Base-by-base conservation (phyloP, 2,113 vertebrate species). In the Plestiodon gilberti region DNA sequence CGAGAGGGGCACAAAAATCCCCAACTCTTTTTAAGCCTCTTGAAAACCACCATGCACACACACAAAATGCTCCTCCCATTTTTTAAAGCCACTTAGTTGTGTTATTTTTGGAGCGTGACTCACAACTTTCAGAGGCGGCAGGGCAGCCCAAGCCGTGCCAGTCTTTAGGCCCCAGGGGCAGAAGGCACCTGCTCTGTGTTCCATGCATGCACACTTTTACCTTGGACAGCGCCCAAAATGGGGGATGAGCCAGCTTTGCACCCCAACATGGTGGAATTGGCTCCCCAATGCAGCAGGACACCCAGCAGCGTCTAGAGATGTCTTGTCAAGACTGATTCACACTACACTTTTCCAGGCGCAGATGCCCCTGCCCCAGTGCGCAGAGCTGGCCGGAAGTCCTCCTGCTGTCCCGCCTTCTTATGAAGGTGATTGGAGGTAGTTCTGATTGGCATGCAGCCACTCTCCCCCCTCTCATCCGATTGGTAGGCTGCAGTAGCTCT, bases 81-180 rank as follows among this genome's bases (percentile, higher is more conserved):
- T 83, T n/a, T 65, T 28, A 84, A 65, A 84, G 40, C 40, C 59
- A 35, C 74, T 48, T 84, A 76, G 52, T n/a, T 78, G 11, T 1
- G 38, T 30, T 85, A 78, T 85, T 78, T 78, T 23, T 14, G 84
- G 75, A 78, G 25, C 18, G 23, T 85, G 84, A 85, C 75, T 85
- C 84, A 85, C 48, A 59, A 59, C 48, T 59, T 22, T 7, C 33
- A 48, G 25, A 69, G 75, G 23, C 7, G 35, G 13, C 28, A 62
- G 70, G 70, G 35, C 57, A 65, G 62, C 10, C 48, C 64, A 78
- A 59, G 40, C 23, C 3, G 61, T 52, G 71, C 48, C 15, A 22
- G 69, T 4, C 43, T 48, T 48, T 48, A 48, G 43, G 8, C 43
- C 43, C 43, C 43, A 33, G 38, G 28, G 33, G 25, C 64, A 55